Evolutionary conservation across 2,888 invertebrate species (phyloP).

Genomic region (Pseudolycoriella hygida): DNA sequence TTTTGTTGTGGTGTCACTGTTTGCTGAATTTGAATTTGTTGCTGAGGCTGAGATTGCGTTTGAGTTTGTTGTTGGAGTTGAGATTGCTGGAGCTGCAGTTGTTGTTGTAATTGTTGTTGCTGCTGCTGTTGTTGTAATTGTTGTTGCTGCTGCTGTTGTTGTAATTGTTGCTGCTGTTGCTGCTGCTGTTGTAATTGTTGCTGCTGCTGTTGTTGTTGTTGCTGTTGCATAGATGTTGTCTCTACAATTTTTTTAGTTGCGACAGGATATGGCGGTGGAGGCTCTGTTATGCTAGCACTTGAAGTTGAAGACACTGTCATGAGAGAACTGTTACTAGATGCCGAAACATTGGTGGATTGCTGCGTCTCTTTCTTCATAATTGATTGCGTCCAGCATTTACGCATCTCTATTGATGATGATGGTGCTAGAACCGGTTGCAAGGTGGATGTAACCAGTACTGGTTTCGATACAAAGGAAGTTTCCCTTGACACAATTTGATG

Average conservation of each 20-base stretch:
- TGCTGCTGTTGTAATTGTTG: slow-evolving; percentile 2
- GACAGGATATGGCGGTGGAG: not conserved
- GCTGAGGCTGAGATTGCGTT: not conserved
- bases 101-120: slow-evolving; percentile 10
- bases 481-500: slow-evolving; percentile 33
- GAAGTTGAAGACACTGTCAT: not conserved
- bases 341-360: not conserved
- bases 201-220: slow-evolving; percentile 8
- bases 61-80: slow-evolving; percentile 23
- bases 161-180: slow-evolving; percentile 3
- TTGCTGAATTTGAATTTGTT: slow-evolving; percentile 14
- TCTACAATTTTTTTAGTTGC: not conserved
- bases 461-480: slow-evolving; percentile 38
- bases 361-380: not conserved
- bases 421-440: slow-evolving; percentile 1
- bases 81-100: slow-evolving; percentile 17
- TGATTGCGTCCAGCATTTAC: not conserved
- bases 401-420: slow-evolving; percentile 5
- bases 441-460: slow-evolving; percentile 14
- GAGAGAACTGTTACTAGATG: too few relatives aligned
- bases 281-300: not conserved
- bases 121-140: slow-evolving; percentile 6
- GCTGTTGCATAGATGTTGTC: slow-evolving; percentile 4
- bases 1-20: not conserved
- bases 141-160: not conserved